Evolutionary conservation across 2,797 vertebrate species (phyloP), one percentile per base, ranked within the genome.

Genomic region (Epinephelus malabaricus): DNA sequence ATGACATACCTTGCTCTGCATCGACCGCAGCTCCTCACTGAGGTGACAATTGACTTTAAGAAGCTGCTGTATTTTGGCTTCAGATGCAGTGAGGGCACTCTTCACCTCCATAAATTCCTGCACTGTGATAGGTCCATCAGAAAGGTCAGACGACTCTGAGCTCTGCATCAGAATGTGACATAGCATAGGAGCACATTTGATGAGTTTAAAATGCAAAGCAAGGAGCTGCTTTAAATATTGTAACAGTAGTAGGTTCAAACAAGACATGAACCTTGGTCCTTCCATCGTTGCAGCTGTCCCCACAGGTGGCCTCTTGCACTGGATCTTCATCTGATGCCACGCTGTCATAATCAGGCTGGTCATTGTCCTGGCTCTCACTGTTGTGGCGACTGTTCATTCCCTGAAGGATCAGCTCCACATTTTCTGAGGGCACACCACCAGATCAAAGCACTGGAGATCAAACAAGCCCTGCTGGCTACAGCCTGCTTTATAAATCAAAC

Each of bases 11-110:
- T 99, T 99, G 96, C 96, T 96, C 92, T 99, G 98, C 98, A 99
- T 99, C 92, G 96, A 83, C 72, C 97, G 96, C 92, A 99, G 95
- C 92, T 99, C 98, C 76, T 99, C 98, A 68, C 97, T 98, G 72
- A 99, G 94, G 94, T 98, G 98, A 94, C 97, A 97, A 95, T 99
- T 99, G 93, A 98, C 97, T 93, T 99, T 99, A 81, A 99, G 97
- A 69, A 99, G 94, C 92, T 99, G 98, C 75, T 99, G 98, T 89
- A 99, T 99, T 96, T 99, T 99, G 75, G 97, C 97, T 92, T 99
- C 98, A 6, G 98, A 99, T 77, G 97, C 97, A 59, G 96, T 97
- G 88, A 99, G 93, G 2, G 98, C 98, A 4, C 94, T 98, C 95
- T 98, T 99, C 87, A 99, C 97, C 90, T 99, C 98, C 96, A 99